phyloP scores from a whole-genome alignment of 2,113 vertebrate species.

The Sylvietta virens region DNA sequence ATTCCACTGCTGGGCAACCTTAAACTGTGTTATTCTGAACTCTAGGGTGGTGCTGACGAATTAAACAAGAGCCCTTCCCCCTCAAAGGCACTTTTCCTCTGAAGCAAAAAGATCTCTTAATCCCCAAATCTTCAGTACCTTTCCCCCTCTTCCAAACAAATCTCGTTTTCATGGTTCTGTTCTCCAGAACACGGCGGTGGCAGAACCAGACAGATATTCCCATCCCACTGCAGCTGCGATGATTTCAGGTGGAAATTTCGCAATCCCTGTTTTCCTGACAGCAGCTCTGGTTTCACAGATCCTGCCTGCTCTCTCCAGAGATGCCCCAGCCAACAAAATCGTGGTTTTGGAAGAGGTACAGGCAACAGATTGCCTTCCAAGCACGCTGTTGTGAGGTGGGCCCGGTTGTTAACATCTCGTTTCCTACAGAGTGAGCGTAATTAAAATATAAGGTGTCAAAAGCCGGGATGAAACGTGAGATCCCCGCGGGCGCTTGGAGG shows the following conservation, averaged over 20 bases:
- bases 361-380: not conserved
- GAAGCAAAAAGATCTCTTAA: not conserved
- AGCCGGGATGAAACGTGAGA: not conserved
- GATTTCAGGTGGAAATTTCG: not conserved
- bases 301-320: not conserved
- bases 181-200: not conserved
- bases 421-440: not conserved
- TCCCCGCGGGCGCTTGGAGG: not conserved
- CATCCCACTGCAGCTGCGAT: not conserved
- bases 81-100: too few relatives aligned
- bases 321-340: not conserved
- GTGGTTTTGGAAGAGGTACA: not conserved
- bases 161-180: not conserved
- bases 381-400: not conserved
- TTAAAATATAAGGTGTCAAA: constrained; percentile 45
- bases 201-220: not conserved
- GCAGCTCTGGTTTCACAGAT: not conserved
- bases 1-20: not conserved
- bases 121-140: not conserved
- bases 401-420: not conserved
- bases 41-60: not conserved
- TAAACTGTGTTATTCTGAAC: rapidly evolving
- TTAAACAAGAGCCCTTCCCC: not conserved
- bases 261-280: not conserved
- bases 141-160: not conserved